Conservation (phyloP, 2,797 vertebrate species). For the Oryzias dopingdopingensis region DNA sequence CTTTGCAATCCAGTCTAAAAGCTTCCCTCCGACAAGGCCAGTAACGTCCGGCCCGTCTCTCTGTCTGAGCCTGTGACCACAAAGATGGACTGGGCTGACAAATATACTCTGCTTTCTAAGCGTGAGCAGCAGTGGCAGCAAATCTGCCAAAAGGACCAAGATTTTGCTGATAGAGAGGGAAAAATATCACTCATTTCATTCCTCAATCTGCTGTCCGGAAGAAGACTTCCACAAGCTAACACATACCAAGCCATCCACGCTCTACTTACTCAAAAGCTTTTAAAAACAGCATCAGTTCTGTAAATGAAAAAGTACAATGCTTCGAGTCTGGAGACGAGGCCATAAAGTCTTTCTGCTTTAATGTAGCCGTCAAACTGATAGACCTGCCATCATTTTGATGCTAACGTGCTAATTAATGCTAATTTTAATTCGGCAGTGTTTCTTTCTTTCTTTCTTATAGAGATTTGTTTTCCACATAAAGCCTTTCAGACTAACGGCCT, state of each 20-base stretch:
- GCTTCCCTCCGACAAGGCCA: conserved; percentile 33
- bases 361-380: background rate
- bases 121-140: conserved; percentile 35
- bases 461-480: conserved; percentile 47
- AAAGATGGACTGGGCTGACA: conserved; percentile 47
- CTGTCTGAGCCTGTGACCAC: conserved; percentile 59
- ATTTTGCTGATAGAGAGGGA: conserved; percentile 67
- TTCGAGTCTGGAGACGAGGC: conserved; percentile 11
- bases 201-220: conserved; percentile 33
- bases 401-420: background rate
- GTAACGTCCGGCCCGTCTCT: conserved; percentile 42
- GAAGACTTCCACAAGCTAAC: conserved; percentile 57
- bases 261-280: conserved; percentile 30
- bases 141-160: conserved; percentile 58
- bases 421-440: conserved; percentile 5
- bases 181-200: conserved; percentile 11
- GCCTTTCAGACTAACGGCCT: conserved; percentile 36
- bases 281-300: conserved; percentile 24
- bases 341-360: conserved; percentile 10
- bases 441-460: conserved; percentile 39
- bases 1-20: conserved; percentile 25
- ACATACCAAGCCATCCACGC: conserved; percentile 46
- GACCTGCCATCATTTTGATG: conserved; percentile 9
- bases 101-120: conserved; percentile 34
- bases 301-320: conserved; percentile 12